Evolutionary conservation across 2,113 vertebrate genomes (phyloP).

Genomic region (Microcebus lehilahytsara): DNA sequence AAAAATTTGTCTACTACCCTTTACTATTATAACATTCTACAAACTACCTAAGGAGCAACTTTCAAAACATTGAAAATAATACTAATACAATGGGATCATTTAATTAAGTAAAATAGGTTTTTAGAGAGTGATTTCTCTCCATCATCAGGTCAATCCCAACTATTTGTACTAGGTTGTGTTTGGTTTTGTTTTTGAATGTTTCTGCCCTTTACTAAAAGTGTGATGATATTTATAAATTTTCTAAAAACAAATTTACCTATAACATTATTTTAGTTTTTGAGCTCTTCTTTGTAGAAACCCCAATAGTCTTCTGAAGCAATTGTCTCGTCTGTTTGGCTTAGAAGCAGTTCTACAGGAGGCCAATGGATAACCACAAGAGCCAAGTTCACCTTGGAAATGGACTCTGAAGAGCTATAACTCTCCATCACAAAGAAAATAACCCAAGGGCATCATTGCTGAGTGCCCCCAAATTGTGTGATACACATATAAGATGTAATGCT

Average conservation of each 20-base stretch:
- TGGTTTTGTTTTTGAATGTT: not conserved
- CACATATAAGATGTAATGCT: not conserved
- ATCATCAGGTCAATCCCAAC: not conserved
- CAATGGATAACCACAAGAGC: not conserved
- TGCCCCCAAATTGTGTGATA: not conserved
- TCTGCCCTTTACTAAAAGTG: not conserved
- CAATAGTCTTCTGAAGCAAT: not conserved
- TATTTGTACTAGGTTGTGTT: not conserved
- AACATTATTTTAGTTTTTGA: not conserved
- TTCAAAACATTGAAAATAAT: not conserved
- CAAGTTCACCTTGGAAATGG: slow-evolving; percentile 64
- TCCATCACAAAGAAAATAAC: slow-evolving; percentile 59
- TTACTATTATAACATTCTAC: not conserved
- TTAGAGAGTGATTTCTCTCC: not conserved
- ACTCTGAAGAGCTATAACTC: slow-evolving; percentile 18
- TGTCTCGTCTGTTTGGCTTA: not conserved
- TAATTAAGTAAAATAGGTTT: not conserved
- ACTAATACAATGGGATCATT: not conserved
- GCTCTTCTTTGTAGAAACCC: not conserved
- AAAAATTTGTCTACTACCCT: not conserved
- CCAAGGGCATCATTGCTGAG: not conserved
- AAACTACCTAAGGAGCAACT: not conserved
- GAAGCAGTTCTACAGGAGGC: slow-evolving; percentile 37
- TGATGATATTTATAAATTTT: not conserved
- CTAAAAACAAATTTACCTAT: not conserved